phyloP scores from a whole-genome alignment of 2,888 invertebrate species.

The Mesochorus sp. region DNA sequence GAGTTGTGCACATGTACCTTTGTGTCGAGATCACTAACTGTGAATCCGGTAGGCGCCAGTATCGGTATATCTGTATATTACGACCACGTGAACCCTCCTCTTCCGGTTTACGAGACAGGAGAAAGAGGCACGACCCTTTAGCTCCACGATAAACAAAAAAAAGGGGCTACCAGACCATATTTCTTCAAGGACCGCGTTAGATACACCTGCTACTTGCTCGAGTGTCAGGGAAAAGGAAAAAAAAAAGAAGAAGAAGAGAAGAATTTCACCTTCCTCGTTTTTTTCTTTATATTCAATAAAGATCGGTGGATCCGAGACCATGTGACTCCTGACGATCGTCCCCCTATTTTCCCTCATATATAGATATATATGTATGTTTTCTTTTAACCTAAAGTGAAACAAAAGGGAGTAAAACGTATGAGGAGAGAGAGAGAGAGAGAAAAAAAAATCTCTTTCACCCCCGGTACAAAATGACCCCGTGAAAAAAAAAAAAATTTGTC shows the following conservation, averaged over 20 bases:
- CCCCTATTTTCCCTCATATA: neutral
- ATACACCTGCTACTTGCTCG: slow-evolving; percentile 18
- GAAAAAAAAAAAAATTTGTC: slow-evolving; percentile 53
- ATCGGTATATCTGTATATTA: slow-evolving; percentile 9
- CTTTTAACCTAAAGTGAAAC: neutral
- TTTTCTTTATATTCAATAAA: neutral
- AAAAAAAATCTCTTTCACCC: slow-evolving; percentile 30
- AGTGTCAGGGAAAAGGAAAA: slow-evolving; percentile 15
- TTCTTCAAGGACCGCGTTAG: slow-evolving; percentile 32
- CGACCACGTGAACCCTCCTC: slow-evolving; percentile 59
- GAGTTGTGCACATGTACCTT: slow-evolving; percentile 62
- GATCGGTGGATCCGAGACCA: slow-evolving; percentile 19
- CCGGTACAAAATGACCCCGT: slow-evolving; percentile 4
- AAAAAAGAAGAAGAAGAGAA: slow-evolving; percentile 25
- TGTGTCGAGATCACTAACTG: slow-evolving; percentile 74
- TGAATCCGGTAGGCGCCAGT: slow-evolving; percentile 73
- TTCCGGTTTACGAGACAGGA: slow-evolving; percentile 71
- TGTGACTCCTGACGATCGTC: neutral
- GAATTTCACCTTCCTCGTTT: neutral
- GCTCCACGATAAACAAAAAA: neutral
- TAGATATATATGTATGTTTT: too few species aligned
- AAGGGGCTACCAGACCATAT: slow-evolving; percentile 8
- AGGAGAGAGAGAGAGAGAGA: neutral
- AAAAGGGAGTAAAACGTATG: neutral
- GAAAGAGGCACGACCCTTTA: slow-evolving; percentile 59